phyloP scores from a whole-genome alignment of 2,888 invertebrate genomes.

The Norana najaformis region DNA sequence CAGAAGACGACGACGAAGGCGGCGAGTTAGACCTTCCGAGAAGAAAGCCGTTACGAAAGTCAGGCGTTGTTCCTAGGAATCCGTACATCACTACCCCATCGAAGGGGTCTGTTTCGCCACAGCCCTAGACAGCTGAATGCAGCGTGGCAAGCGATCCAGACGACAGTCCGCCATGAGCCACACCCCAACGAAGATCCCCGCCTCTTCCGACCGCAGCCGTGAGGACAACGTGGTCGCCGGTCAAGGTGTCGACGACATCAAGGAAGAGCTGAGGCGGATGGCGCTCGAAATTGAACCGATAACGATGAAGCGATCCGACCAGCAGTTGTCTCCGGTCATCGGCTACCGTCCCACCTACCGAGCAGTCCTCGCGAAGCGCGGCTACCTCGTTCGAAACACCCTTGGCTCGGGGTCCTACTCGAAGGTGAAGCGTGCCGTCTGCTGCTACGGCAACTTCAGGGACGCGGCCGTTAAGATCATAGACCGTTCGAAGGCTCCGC shows the following conservation, averaged over 20 bases:
- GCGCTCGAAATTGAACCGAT: conserved; percentile 26
- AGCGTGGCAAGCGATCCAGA: not conserved
- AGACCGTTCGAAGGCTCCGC: conserved; percentile 47
- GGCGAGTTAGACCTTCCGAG: not conserved
- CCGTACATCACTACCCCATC: not conserved
- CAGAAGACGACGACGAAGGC: not conserved
- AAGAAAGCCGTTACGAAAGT: conserved; percentile 5
- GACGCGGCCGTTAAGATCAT: conserved; percentile 48
- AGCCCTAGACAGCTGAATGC: conserved; percentile 5
- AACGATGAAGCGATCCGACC: conserved; percentile 6
- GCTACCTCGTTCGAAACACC: conserved; percentile 54
- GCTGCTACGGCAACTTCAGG: not conserved
- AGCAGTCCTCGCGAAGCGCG: conserved; percentile 56
- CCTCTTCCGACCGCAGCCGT: not conserved
- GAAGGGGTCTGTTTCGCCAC: not conserved
- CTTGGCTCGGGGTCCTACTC: conserved; percentile 61
- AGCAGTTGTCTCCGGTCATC: conserved; percentile 26
- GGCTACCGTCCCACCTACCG: conserved; percentile 51
- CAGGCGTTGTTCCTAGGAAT: conserved; percentile 13
- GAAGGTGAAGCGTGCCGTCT: conserved; percentile 48
- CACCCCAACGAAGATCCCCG: not conserved
- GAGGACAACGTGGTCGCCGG: not conserved
- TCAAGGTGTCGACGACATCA: not conserved
- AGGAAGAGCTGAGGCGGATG: conserved; percentile 25
- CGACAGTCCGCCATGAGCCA: conserved; percentile 6